Evolutionary conservation across 2,113 vertebrate species (phyloP), one percentile per base, ranked within the genome.

Genomic region (Cyprinus carpio): DNA sequence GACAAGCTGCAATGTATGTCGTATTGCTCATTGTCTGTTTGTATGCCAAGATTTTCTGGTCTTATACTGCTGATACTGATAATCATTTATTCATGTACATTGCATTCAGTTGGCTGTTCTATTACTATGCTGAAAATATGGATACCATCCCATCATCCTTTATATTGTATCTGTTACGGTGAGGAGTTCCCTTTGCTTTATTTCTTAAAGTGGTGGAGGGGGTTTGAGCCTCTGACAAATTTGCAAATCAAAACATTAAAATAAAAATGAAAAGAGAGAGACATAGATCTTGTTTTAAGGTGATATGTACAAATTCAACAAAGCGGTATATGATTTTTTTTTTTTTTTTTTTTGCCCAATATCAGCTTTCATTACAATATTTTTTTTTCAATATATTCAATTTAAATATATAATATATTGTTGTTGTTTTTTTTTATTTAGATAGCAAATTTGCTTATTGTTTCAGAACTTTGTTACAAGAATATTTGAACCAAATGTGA

Each of bases 21-120:
- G 87, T 87, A 90, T 79, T 37, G 88, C 86, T 87, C 62, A 87
- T 87, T 77, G 79, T 82, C 79, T 77, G 49, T 82, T 85, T 64
- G 69, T 84, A 87, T 62, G 74, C 82, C 10, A 74, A 75, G 74
- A 87, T 82, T 86, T 84, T 54, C 31, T 58, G 79, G 74, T 81
- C 51, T 23, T 75, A 80, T n/a, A 76, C 71, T 75, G 71, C 43
- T 54, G 62, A 77, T 85, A 85, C 72, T 62, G 40, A 29, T 23
- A 37, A 86, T 89, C 77, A 81, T 84, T 87, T 84, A 88, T 89
- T 85, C 62, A 87, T 86, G 60, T 79, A 51, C 2, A 78, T 40
- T 71, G 29, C 81, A 82, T 72, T 86, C 37, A 58, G 18, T 37
- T 62, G 34, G 78, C 31, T 58, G 81, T 82, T 85, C 37, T 46